A percentile compares a stretch with the other conserved stretches of the same genome.
These are phyloP conservation scores for Drosophila suboccidentalis DNA, from an alignment of 2,888 invertebrate species.

Conservation along the genomic window DNA sequence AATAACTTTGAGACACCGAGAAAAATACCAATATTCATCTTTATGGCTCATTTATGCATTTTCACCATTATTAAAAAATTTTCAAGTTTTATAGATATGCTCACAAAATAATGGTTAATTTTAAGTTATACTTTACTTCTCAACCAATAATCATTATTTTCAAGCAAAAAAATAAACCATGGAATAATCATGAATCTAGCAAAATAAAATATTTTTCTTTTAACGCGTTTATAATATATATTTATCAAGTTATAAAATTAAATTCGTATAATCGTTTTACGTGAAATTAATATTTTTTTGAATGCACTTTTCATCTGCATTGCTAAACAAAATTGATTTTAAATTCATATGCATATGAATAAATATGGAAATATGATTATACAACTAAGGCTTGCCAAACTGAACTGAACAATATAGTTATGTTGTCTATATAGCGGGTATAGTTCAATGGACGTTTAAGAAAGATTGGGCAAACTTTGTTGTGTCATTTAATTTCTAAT, in stretches of 20 bases:
- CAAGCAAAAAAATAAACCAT: too few species aligned
- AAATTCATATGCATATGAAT: slow-evolving; percentile 1
- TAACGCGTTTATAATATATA: slow-evolving; percentile 6
- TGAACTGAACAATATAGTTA: not conserved
- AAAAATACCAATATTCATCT: too few species aligned
- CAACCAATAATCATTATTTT: too few species aligned
- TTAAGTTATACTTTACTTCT: too few species aligned
- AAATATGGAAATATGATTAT: not conserved
- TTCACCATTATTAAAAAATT: too few species aligned
- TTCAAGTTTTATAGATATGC: too few species aligned
- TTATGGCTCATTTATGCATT: too few species aligned
- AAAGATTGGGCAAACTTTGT: not conserved
- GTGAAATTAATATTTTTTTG: slow-evolving; percentile 8
- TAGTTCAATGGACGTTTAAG: not conserved
- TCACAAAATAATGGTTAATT: too few species aligned
- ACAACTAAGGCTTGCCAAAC: not conserved
- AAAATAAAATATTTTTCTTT: not conserved
- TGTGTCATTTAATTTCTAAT: not conserved
- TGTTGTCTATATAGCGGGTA: not conserved
- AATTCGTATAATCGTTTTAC: not conserved
- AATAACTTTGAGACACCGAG: too few species aligned
- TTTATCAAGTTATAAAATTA: slow-evolving; percentile 14
- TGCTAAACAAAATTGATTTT: not conserved
- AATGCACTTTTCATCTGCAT: slow-evolving; percentile 33
- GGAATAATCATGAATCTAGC: too few species aligned